Conservation (phyloP, 1,140 invertebrate species). For the Drosophila albomicans region DNA sequence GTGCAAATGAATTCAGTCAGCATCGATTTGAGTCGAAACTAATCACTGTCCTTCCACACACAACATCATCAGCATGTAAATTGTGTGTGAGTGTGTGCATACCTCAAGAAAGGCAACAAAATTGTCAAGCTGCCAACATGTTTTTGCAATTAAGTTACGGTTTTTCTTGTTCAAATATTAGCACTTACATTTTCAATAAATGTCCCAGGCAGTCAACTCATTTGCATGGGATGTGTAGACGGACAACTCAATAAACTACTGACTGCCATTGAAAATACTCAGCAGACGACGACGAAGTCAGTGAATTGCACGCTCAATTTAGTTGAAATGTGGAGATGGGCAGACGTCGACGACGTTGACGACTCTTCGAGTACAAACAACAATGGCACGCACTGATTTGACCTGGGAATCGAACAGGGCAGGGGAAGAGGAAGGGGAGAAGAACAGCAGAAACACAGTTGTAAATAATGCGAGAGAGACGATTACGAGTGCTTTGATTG, state of each 20-base stretch:
- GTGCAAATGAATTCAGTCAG: neutral
- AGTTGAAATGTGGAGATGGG: constrained; percentile 2
- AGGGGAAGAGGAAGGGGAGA: neutral
- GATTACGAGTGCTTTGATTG: constrained; percentile 76
- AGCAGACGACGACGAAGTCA: constrained; percentile 26
- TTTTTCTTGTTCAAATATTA: constrained; percentile 76
- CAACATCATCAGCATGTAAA: neutral
- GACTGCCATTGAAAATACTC: constrained; percentile 48
- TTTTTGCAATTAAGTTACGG: constrained; percentile 73
- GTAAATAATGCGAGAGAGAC: constrained; percentile 45
- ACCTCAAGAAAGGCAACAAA: constrained; percentile 13
- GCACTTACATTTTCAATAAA: constrained; percentile 81
- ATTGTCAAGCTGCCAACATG: constrained; percentile 42
- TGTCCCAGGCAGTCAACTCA: constrained; percentile 61
- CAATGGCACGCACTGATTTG: constrained; percentile 79
- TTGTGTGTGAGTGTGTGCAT: neutral
- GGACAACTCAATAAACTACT: constrained; percentile 41
- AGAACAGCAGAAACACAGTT: neutral
- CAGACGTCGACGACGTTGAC: constrained; percentile 1
- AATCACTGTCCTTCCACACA: constrained; percentile 3
- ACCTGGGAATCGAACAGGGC: constrained; percentile 27
- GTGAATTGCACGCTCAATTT: constrained; percentile 73
- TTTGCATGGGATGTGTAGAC: constrained; percentile 61
- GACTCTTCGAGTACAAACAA: constrained; percentile 68
- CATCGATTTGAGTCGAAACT: neutral